These are phyloP conservation scores for Acrobeloides nanus DNA, from an alignment of 2,888 invertebrate species.

Conservation along the genomic window DNA sequence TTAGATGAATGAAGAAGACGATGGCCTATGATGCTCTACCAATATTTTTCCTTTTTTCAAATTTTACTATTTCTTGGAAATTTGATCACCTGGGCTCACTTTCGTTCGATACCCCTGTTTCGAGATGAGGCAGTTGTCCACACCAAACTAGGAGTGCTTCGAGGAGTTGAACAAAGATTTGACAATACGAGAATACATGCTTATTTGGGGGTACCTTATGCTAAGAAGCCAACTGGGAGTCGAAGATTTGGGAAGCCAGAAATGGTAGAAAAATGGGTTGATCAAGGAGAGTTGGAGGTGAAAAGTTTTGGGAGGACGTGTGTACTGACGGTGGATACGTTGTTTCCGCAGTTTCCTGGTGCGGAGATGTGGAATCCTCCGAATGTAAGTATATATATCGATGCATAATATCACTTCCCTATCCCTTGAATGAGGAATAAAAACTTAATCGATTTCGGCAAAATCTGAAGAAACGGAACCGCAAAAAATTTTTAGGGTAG, in stretches of 20 bases:
- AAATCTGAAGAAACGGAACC: too few species aligned
- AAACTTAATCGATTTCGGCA: too few species aligned
- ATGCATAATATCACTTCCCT: not conserved
- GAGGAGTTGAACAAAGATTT: constrained; percentile 31
- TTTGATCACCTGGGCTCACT: too few species aligned
- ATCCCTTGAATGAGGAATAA: not conserved
- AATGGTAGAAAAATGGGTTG: constrained; percentile 32
- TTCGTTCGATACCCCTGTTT: too few species aligned
- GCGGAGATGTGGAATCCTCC: constrained; percentile 93
- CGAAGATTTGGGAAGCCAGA: constrained; percentile 41
- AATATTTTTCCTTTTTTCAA: too few species aligned
- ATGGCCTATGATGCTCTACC: too few species aligned
- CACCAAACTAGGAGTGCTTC: constrained; percentile 28
- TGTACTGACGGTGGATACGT: constrained; percentile 40
- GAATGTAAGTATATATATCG: constrained; percentile 62
- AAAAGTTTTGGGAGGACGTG: constrained; percentile 37
- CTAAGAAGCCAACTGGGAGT: constrained; percentile 38
- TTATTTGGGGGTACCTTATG: constrained; percentile 51
- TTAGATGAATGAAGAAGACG: too few species aligned
- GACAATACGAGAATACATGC: constrained; percentile 28
- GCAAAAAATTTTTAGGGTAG: too few species aligned
- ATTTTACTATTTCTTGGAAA: too few species aligned
- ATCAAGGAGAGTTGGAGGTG: constrained; percentile 43
- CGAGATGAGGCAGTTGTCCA: constrained; percentile 26
- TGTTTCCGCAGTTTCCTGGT: constrained; percentile 59